phyloP scores from a whole-genome alignment of 2,797 vertebrate species.

The Sylvilagus floridanus region DNA sequence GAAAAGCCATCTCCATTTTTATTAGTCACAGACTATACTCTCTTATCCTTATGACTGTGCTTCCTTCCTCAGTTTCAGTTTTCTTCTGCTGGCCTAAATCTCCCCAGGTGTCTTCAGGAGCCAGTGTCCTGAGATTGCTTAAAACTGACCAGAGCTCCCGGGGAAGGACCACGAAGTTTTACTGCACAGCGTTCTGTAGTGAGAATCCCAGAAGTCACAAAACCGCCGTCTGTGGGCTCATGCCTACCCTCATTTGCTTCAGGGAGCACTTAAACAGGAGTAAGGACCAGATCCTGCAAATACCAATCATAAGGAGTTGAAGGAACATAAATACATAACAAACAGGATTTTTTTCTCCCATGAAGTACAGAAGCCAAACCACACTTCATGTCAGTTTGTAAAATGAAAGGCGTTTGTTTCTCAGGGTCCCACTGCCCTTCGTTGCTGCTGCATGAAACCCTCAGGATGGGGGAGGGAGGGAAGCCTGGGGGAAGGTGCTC shows the following conservation, averaged over 20 bases:
- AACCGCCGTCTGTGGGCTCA: not conserved
- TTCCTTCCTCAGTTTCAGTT: slow-evolving; percentile 1
- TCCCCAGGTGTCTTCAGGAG: not conserved
- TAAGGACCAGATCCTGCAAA: not conserved
- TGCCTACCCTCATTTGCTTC: not conserved
- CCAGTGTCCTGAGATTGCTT: not conserved
- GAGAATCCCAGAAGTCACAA: not conserved
- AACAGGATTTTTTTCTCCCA: not conserved
- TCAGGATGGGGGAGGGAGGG: not conserved
- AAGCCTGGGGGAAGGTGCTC: not conserved
- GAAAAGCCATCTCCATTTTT: not conserved
- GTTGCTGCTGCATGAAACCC: not conserved
- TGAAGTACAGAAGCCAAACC: slow-evolving; percentile 31
- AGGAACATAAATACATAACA: not conserved
- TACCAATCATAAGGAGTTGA: not conserved
- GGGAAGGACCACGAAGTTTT: not conserved
- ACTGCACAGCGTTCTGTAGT: not conserved
- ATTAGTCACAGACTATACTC: not conserved
- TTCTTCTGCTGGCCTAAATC: not conserved
- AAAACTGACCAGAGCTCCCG: not conserved
- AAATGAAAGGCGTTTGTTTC: not conserved
- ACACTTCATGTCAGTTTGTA: slow-evolving; percentile 7
- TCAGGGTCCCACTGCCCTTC: slow-evolving; percentile 10
- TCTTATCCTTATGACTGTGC: not conserved
- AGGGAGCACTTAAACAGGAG: not conserved